Evolutionary conservation across 2,888 invertebrate species (phyloP).

Genomic region (Melieria omissa): DNA sequence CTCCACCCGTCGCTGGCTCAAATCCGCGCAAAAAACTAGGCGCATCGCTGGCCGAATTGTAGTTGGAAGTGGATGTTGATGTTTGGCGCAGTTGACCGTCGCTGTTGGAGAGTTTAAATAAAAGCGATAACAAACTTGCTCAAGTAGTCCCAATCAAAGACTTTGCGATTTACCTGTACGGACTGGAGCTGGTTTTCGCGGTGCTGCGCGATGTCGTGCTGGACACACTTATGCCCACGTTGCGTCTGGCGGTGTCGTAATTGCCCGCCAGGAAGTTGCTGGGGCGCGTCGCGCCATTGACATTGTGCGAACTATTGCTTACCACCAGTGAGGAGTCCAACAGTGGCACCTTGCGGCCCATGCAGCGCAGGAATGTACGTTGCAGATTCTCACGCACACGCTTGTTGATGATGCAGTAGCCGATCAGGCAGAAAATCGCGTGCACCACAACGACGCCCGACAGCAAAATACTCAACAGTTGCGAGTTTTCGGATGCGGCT

Average conservation of each 20-base stretch:
- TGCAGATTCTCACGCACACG: constrained; percentile 80
- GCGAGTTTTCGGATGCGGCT: constrained; percentile 79
- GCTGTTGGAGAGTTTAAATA: constrained; percentile 65
- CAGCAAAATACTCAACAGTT: constrained; percentile 80
- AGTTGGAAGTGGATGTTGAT: constrained; percentile 87
- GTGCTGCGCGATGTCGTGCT: constrained; percentile 95
- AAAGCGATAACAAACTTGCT: background rate
- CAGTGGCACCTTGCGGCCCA: constrained; percentile 85
- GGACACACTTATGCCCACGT: constrained; percentile 93
- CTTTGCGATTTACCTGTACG: constrained; percentile 76
- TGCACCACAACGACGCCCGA: constrained; percentile 82
- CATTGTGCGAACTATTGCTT: constrained; percentile 81
- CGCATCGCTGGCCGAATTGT: constrained; percentile 83
- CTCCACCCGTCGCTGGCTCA: constrained; percentile 58
- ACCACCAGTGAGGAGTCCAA: constrained; percentile 80
- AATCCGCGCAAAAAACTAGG: constrained; percentile 76
- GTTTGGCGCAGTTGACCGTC: constrained; percentile 86
- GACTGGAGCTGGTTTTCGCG: constrained; percentile 93
- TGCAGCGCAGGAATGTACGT: constrained; percentile 73
- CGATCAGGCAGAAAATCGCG: constrained; percentile 84
- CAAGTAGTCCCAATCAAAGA: background rate
- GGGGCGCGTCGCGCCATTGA: constrained; percentile 69
- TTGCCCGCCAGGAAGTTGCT: constrained; percentile 62
- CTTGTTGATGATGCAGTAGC: constrained; percentile 88
- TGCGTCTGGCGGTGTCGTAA: constrained; percentile 74